Conservation (phyloP, 2,888 invertebrate species). For the Lottia scabra region DNA sequence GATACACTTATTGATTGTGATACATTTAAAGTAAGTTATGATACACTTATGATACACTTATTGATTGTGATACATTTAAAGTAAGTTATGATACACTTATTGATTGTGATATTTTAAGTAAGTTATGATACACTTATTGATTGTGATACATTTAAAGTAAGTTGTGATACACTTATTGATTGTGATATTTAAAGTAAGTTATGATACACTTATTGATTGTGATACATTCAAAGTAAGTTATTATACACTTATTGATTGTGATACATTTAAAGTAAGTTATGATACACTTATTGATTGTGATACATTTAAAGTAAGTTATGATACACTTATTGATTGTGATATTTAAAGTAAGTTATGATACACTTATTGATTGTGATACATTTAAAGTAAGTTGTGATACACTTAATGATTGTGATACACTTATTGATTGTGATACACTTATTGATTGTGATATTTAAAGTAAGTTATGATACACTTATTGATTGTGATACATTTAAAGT, state of each 20-base stretch:
- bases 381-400: conserved; percentile 67
- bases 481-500: conserved; percentile 71
- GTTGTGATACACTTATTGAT: too few species aligned
- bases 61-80: too few species aligned
- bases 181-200: conserved; percentile 69
- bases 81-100: conserved; percentile 70
- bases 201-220: conserved; percentile 71
- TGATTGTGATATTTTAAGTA: conserved; percentile 70
- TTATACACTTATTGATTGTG: too few species aligned
- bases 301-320: too few species aligned
- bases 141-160: conserved; percentile 70
- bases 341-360: conserved; percentile 63
- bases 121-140: conserved; percentile 72
- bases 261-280: too few species aligned
- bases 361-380: conserved; percentile 71
- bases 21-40: conserved; percentile 69
- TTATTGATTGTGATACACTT: too few species aligned
- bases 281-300: too few species aligned
- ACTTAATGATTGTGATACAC: too few species aligned
- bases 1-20: conserved; percentile 71
- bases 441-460: too few species aligned
- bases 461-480: conserved; percentile 70
- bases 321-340: too few species aligned
- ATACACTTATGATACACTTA: too few species aligned
- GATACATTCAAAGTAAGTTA: conserved; percentile 69